Percentiles rank a stretch among this genome's conserved stretches.
phyloP scores from a whole-genome alignment of 2,888 invertebrate genomes.

The Xylocampa areola region DNA sequence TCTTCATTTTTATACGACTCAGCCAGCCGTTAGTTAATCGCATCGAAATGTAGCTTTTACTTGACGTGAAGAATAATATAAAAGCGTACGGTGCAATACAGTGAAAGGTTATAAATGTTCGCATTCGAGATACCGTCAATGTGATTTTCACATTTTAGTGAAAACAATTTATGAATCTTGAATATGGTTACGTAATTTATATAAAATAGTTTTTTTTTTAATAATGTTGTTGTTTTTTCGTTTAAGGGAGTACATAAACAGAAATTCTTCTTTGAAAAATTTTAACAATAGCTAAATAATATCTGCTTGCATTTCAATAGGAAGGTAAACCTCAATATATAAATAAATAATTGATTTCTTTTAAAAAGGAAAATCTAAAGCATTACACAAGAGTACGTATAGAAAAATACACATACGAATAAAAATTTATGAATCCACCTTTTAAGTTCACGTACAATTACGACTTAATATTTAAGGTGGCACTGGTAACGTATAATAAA shows the following conservation, averaged over 20 bases:
- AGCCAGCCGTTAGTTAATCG: slow-evolving; percentile 36
- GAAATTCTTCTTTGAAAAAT: no score
- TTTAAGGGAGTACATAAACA: no score
- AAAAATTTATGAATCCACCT: slow-evolving; percentile 27
- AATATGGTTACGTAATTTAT: slow-evolving; percentile 36
- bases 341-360: not conserved
- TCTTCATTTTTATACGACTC: slow-evolving; percentile 34
- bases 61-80: slow-evolving; percentile 41
- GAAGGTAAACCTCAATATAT: no score
- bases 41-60: slow-evolving; percentile 47
- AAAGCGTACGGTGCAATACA: slow-evolving; percentile 31
- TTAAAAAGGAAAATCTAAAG: not conserved
- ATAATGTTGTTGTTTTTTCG: no score
- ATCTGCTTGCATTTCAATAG: no score
- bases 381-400: not conserved
- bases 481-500: slow-evolving; percentile 44
- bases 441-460: slow-evolving; percentile 30
- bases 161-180: slow-evolving; percentile 31
- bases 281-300: no score
- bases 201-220: no score
- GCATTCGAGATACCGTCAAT: slow-evolving; percentile 36
- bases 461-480: slow-evolving; percentile 17
- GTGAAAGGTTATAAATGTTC: slow-evolving; percentile 59
- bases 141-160: slow-evolving; percentile 34
- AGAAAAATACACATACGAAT: not conserved